Conservation (phyloP, 2,797 vertebrate species). For the Allobates femoralis region DNA sequence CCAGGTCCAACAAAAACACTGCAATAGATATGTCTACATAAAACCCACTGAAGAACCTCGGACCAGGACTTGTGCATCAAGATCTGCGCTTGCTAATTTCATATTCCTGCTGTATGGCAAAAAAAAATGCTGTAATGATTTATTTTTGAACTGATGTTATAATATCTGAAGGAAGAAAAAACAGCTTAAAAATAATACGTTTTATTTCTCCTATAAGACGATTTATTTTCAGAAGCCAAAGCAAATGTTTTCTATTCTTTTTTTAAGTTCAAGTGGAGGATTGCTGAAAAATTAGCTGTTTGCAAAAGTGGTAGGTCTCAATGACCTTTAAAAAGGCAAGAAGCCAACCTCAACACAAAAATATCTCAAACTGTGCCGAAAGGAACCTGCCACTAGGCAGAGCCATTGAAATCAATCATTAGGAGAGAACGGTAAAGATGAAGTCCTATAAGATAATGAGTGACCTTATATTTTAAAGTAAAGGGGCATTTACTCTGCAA, state of each 20-base stretch:
- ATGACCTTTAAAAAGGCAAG: not conserved
- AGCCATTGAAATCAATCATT: not conserved
- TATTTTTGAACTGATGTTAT: conserved; percentile 42
- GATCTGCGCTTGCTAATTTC: conserved; percentile 14
- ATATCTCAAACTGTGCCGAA: not conserved
- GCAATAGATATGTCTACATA: conserved; percentile 31
- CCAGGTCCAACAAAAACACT: conserved; percentile 43
- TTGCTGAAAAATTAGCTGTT: conserved; percentile 25
- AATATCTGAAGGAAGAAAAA: conserved; percentile 47
- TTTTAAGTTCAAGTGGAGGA: conserved; percentile 4
- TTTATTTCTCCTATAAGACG: conserved; percentile 18
- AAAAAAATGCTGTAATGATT: conserved; percentile 37
- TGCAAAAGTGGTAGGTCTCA: not conserved
- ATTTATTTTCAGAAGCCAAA: conserved; percentile 29
- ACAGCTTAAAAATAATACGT: conserved; percentile 13
- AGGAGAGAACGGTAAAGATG: not conserved
- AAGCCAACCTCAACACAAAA: conserved; percentile 2
- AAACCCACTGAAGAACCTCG: conserved; percentile 17
- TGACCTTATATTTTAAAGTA: not conserved
- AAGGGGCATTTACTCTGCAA: no score
- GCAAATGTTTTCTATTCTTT: conserved; percentile 35
- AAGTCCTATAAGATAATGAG: not conserved
- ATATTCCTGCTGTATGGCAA: conserved; percentile 32
- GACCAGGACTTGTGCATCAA: conserved; percentile 26
- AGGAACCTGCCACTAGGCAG: not conserved